These are phyloP conservation scores for Drosophila athabasca DNA, from an alignment of 1,140 invertebrate genomes.

Conservation along the genomic window DNA sequence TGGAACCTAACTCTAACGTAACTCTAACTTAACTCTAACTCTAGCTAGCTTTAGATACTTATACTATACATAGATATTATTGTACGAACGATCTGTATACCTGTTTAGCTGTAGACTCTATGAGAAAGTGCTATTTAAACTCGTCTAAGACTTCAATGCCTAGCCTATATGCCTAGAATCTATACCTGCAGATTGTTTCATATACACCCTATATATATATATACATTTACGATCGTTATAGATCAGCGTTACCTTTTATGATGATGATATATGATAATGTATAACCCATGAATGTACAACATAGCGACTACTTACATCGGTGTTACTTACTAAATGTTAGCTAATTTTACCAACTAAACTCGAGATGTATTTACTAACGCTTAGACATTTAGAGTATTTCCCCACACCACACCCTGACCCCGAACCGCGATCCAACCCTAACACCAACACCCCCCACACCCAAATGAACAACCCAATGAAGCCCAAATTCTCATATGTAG, in stretches of 20 bases:
- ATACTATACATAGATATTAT: background rate
- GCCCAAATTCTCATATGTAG: conserved; percentile 29
- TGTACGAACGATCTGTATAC: conserved; percentile 3
- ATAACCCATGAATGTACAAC: conserved; percentile 48
- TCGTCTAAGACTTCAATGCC: conserved; percentile 71
- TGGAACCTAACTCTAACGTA: conserved; percentile 25
- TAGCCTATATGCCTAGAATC: conserved; percentile 56
- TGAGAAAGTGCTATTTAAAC: conserved; percentile 77
- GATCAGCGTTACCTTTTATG: conserved; percentile 45
- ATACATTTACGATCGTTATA: conserved; percentile 48
- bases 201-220: conserved; percentile 34
- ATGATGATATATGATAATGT: conserved; percentile 36
- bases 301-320: conserved; percentile 26
- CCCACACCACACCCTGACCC: conserved; percentile 22
- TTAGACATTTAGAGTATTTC: conserved; percentile 68
- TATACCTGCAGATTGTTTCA: conserved; percentile 59
- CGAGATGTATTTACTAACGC: conserved; percentile 76
- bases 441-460: conserved; percentile 5
- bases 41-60: conserved; percentile 7
- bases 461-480: conserved; percentile 18
- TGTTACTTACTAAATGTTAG: conserved; percentile 62
- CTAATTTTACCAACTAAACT: conserved; percentile 57
- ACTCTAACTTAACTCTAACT: conserved; percentile 11
- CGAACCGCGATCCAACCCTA: background rate
- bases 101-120: conserved; percentile 52